Evolutionary conservation across 2,113 vertebrate genomes (phyloP).

Genomic region (Anas platyrhynchos): DNA sequence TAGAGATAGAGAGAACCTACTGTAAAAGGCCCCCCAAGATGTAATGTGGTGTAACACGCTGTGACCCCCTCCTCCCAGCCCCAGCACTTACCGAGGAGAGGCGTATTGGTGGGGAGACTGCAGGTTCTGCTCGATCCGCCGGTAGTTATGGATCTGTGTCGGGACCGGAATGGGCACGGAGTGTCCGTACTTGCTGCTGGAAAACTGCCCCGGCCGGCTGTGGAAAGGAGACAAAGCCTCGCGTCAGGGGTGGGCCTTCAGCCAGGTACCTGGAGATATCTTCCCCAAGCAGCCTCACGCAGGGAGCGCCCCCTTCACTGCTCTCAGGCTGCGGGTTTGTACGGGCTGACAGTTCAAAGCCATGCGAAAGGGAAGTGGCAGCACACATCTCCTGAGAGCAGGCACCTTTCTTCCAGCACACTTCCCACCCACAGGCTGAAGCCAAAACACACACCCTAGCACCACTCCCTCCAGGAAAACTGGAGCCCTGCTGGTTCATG

Average conservation of each 20-base stretch:
- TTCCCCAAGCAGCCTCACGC: not conserved
- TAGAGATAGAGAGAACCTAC: not conserved
- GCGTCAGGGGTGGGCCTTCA: not conserved
- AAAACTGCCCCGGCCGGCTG: slow-evolving; percentile 77
- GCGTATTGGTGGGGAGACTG: slow-evolving; percentile 81
- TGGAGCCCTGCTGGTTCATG: not conserved
- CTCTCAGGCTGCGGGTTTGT: not conserved
- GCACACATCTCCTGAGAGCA: not conserved
- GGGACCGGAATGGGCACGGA: slow-evolving; percentile 94
- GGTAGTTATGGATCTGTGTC: slow-evolving; percentile 93
- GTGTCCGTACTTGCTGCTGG: slow-evolving; percentile 78
- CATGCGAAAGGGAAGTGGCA: not conserved
- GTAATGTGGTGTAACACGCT: not conserved
- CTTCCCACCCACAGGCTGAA: not conserved
- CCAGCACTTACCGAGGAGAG: slow-evolving; percentile 76
- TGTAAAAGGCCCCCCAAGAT: not conserved
- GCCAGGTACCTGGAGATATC: not conserved
- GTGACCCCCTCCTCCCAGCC: not conserved
- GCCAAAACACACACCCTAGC: not conserved
- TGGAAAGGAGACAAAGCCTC: not conserved
- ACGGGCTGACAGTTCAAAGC: not conserved
- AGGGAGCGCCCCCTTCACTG: not conserved
- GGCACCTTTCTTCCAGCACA: not conserved
- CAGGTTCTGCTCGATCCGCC: slow-evolving; percentile 91
- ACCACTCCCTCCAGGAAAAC: slow-evolving; percentile 27